Conservation (phyloP, 2,113 vertebrate species). For the Chloropsis hardwickii region DNA sequence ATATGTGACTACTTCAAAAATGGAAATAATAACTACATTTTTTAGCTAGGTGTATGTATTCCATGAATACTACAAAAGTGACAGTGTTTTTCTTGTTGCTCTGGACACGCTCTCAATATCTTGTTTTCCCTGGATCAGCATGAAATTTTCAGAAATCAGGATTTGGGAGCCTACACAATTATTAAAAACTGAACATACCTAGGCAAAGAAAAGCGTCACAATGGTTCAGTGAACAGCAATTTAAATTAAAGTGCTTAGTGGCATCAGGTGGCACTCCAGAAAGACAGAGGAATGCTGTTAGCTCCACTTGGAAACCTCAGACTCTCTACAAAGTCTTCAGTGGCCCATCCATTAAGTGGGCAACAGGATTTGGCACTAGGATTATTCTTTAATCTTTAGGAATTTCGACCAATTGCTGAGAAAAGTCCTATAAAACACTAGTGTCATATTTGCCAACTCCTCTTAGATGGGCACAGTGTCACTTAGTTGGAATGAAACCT, state of each 20-base stretch:
- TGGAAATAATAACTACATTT: not conserved
- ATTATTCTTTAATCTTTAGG: not conserved
- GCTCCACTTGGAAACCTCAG: not conserved
- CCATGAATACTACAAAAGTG: not conserved
- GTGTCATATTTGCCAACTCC: not conserved
- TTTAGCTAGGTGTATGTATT: not conserved
- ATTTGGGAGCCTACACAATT: not conserved
- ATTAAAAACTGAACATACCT: not conserved
- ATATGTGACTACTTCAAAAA: not conserved
- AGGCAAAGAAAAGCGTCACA: not conserved
- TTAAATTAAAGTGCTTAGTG: not conserved
- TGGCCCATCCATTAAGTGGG: not conserved
- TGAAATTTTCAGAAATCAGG: not conserved
- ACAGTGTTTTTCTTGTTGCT: not conserved
- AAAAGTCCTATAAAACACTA: not conserved
- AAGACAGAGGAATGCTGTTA: not conserved
- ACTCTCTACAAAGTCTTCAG: not conserved
- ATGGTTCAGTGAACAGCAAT: not conserved
- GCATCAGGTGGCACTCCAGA: not conserved
- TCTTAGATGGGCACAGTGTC: not conserved
- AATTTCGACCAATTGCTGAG: not conserved
- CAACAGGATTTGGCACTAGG: not conserved
- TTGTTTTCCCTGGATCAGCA: not conserved
- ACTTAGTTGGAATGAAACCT: not conserved
- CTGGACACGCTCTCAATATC: fast-evolving